Evolutionary conservation across 1,140 invertebrate species (phyloP), one percentile per base, ranked within the genome.

Genomic region (Tetramorium simillimum): DNA sequence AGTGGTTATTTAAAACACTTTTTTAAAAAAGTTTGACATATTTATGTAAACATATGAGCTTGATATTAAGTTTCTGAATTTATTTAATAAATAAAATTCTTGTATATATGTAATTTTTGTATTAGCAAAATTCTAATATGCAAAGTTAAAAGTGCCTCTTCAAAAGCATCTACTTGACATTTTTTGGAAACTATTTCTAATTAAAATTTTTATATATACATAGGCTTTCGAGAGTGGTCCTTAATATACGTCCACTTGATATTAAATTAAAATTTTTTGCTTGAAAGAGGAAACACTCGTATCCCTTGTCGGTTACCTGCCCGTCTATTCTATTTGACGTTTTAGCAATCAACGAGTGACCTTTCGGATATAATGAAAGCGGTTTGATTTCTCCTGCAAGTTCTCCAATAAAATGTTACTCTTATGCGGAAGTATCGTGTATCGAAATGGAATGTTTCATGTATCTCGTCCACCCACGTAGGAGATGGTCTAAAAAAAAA

Each of bases 401-500:
- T 84, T 62, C 80, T 73, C 67, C 67, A 84, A 84, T 84, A 84
- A 84, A 84, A 84, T 21, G 53, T 60, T 73, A 72, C 80, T 73
- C 53, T 60, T 84, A 40, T 62, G 14, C 53, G 53, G 18, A 84
- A 84, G 80, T 84, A 84, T 84, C 69, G 53, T 84, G 73, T 84
- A 84, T 84, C 53, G 69, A 75, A 75, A 84, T n/a, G 24, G 69
- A 60, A 73, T 82, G 80, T 84, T 60, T 62, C 53, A 72, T 60
- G 69, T 18, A n/a, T 60, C 70, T 73, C 80, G n/a, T n/a, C 53
- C 43, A 49, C 28, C 14, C 46, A 84, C 24, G n/a, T 2, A 51
- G 37, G 14, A 51, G 40, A 84, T 73, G 69, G 24, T 18, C 24
- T 73, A 58, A 73, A 75, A 82, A 58, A 73, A 75, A 82, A 58